phyloP scores from a whole-genome alignment of 2,888 invertebrate genomes.

The Melikaiella ostensackeni region DNA sequence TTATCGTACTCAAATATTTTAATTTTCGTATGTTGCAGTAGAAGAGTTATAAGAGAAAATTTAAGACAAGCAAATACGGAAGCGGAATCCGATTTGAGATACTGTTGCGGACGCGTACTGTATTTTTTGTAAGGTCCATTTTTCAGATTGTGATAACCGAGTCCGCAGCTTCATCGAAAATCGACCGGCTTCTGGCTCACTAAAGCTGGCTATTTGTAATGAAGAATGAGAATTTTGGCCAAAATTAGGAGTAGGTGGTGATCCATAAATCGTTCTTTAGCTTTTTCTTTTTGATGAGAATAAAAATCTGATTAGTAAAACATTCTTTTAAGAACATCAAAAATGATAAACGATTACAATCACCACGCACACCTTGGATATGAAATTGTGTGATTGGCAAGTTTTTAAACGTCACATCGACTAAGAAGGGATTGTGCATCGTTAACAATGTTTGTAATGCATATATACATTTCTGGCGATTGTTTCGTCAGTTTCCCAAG shows the following conservation, averaged over 20 bases:
- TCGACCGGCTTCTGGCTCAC: conserved; percentile 50
- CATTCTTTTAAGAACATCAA: not conserved
- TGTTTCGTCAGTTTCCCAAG: conserved; percentile 7
- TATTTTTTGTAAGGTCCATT: conserved; percentile 76
- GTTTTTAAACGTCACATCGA: not conserved
- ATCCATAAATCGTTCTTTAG: not conserved
- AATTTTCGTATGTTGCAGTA: conserved; percentile 36
- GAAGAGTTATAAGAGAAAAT: conserved; percentile 45
- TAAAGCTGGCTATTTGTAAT: conserved; percentile 33
- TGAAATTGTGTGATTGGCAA: not conserved
- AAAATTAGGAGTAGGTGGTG: not conserved
- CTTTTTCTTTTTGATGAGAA: not conserved
- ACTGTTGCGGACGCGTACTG: conserved; percentile 69
- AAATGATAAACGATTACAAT: not conserved
- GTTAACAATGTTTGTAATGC: conserved; percentile 32
- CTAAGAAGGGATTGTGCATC: conserved; percentile 17
- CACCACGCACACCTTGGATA: not conserved
- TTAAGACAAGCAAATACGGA: conserved; percentile 34
- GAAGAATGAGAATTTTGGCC: not conserved
- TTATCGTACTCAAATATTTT: not conserved
- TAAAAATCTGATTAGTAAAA: not conserved
- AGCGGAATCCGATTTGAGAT: conserved; percentile 55
- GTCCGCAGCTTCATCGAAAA: conserved; percentile 70
- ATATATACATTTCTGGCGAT: conserved; percentile 22
- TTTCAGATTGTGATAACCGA: conserved; percentile 76